These are phyloP conservation scores for Germaria angustata DNA, from an alignment of 2,888 invertebrate genomes.

Conservation along the genomic window DNA sequence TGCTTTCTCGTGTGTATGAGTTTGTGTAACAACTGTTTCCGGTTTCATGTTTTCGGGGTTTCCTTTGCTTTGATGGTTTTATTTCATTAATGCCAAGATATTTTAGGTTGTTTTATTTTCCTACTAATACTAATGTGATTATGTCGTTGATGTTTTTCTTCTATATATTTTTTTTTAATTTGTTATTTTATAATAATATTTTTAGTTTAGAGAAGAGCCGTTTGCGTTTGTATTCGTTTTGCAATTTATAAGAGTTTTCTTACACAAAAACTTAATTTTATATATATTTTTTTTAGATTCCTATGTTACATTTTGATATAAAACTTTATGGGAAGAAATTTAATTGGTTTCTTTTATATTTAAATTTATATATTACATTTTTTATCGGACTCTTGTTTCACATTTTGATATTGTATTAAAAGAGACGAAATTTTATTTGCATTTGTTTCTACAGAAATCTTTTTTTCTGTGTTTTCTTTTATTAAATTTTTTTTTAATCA, in stretches of 20 bases:
- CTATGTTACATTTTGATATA: no score
- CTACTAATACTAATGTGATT: no score
- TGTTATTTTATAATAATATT: neutral
- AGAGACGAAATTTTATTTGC: no score
- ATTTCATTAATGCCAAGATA: neutral
- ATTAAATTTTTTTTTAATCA: no score
- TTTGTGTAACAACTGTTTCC: slow-evolving; percentile 14
- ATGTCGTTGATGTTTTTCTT: neutral
- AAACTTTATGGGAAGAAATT: no score
- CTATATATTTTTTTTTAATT: neutral
- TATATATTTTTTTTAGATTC: neutral
- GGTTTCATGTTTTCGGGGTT: neutral
- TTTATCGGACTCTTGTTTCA: no score
- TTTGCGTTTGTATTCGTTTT: neutral
- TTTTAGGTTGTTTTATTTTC: neutral
- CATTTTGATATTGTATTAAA: no score
- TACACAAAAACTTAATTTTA: neutral
- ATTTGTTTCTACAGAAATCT: neutral
- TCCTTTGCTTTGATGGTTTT: neutral
- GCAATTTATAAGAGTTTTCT: neutral
- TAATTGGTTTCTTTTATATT: no score
- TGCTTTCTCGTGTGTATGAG: neutral
- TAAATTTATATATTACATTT: no score
- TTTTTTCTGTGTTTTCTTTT: neutral
- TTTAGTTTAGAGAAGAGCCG: neutral